These are phyloP conservation scores for Lordiphosa collinella DNA, from an alignment of 1,140 invertebrate genomes.

Conservation along the genomic window DNA sequence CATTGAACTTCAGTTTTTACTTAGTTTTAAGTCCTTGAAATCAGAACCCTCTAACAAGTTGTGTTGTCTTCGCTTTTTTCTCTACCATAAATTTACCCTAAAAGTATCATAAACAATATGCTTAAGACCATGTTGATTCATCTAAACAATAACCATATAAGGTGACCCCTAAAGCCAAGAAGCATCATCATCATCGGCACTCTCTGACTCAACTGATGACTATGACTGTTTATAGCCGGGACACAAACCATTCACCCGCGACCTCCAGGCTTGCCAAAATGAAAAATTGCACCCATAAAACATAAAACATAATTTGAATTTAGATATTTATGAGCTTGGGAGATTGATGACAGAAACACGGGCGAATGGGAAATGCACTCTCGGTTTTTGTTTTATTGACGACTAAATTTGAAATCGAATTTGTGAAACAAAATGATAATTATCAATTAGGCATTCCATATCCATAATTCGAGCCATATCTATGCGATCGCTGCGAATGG, in stretches of 20 bases:
- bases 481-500: conserved; percentile 13
- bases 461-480: conserved; percentile 37
- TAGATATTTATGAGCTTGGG: conserved; percentile 36
- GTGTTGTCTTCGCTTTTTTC: no score
- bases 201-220: conserved; percentile 39
- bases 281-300: conserved; percentile 54
- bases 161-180: conserved; percentile 25
- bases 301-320: conserved; percentile 55
- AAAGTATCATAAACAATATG: no score
- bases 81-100: no score
- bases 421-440: conserved; percentile 67
- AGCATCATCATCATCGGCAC: neutral
- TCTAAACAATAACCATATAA: conserved; percentile 26
- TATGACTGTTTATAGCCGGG: neutral
- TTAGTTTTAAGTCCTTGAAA: no score
- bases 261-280: conserved; percentile 45
- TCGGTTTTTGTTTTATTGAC: neutral
- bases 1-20: no score
- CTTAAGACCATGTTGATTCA: neutral
- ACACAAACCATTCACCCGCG: conserved; percentile 38
- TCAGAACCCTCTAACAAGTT: no score
- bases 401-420: neutral
- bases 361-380: conserved; percentile 5
- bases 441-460: conserved; percentile 78
- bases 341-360: conserved; percentile 21